phyloP scores from a whole-genome alignment of 1,140 invertebrate species.

The Goniozus legneri region DNA sequence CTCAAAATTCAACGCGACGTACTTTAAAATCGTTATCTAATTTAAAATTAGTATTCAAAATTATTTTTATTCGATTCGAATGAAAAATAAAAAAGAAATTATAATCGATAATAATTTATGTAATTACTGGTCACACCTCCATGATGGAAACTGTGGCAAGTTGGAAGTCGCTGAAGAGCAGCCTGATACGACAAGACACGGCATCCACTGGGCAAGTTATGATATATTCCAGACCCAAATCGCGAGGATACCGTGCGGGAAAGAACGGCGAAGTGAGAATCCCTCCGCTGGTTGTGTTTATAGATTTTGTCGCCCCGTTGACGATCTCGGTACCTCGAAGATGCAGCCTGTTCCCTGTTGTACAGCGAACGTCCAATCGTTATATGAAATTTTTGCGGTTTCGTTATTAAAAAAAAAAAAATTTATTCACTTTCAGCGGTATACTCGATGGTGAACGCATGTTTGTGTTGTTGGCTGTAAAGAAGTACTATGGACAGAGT shows the following conservation, averaged over 20 bases:
- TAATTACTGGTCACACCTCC: constrained; percentile 59
- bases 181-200: constrained; percentile 57
- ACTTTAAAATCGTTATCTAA: too few species aligned
- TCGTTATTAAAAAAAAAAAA: background rate
- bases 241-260: constrained; percentile 65
- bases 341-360: constrained; percentile 61
- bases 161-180: constrained; percentile 71
- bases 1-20: too few species aligned
- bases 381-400: background rate
- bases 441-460: constrained; percentile 67
- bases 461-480: constrained; percentile 61
- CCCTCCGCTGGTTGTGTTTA: constrained; percentile 46
- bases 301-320: constrained; percentile 39
- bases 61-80: too few species aligned
- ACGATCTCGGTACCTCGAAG: constrained; percentile 54
- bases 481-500: constrained; percentile 61
- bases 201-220: constrained; percentile 58
- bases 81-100: too few species aligned
- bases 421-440: constrained; percentile 62
- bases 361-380: background rate
- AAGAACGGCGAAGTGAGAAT: constrained; percentile 66
- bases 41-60: too few species aligned
- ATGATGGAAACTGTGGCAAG: constrained; percentile 66
- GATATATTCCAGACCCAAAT: constrained; percentile 66
- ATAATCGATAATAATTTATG: too few species aligned